These are phyloP conservation scores for Epicampocera succincta DNA, from an alignment of 2,888 invertebrate genomes.

Conservation along the genomic window DNA sequence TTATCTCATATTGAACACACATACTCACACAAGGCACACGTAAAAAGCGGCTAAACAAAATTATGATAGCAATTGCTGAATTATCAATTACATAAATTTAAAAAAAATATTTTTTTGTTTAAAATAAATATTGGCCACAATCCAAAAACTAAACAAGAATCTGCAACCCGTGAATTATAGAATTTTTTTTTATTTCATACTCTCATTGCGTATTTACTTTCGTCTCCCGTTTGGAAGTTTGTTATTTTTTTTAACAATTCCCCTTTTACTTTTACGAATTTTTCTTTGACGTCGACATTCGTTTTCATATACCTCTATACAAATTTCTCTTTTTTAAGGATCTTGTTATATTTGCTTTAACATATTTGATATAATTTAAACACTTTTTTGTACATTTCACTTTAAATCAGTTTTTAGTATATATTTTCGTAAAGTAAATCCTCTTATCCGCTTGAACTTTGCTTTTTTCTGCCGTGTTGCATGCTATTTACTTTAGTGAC, in stretches of 20 bases:
- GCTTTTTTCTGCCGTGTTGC: slow-evolving; percentile 63
- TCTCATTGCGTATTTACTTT: slow-evolving; percentile 28
- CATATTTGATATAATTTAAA: slow-evolving; percentile 5
- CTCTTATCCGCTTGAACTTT: slow-evolving; percentile 60
- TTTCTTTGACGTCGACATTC: slow-evolving; percentile 62
- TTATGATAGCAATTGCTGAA: slow-evolving; percentile 48
- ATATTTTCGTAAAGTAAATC: slow-evolving; percentile 24
- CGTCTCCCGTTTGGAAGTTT: slow-evolving; percentile 21
- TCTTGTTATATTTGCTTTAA: background rate
- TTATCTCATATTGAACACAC: slow-evolving; percentile 9
- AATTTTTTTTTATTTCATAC: slow-evolving; percentile 56
- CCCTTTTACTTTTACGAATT: slow-evolving; percentile 39
- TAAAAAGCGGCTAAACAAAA: slow-evolving; percentile 64
- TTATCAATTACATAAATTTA: slow-evolving; percentile 66
- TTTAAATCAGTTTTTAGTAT: slow-evolving; percentile 30
- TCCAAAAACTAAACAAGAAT: slow-evolving; percentile 52
- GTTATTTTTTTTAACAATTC: slow-evolving; percentile 24
- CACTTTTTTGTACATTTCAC: slow-evolving; percentile 4
- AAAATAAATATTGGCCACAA: slow-evolving; percentile 61
- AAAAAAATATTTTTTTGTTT: slow-evolving; percentile 39
- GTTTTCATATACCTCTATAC: slow-evolving; percentile 51
- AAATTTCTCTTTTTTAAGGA: slow-evolving; percentile 20
- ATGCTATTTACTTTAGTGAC: slow-evolving; percentile 48
- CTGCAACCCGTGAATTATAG: slow-evolving; percentile 52
- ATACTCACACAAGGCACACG: slow-evolving; percentile 15